These are phyloP conservation scores for Megalonaias nervosa DNA, from an alignment of 1,140 invertebrate species.

Conservation along the genomic window DNA sequence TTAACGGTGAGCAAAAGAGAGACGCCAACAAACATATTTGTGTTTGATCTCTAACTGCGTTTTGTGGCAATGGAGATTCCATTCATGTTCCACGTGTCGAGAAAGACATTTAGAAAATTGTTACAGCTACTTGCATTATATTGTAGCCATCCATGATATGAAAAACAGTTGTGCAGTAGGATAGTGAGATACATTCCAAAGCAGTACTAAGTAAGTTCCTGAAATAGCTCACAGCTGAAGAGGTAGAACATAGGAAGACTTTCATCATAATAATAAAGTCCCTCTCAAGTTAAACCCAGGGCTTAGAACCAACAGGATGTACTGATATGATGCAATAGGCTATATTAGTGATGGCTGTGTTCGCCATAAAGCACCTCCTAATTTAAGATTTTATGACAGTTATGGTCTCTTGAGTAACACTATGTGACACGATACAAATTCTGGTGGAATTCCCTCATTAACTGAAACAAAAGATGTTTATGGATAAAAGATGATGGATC, in stretches of 20 bases:
- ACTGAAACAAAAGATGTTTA: conserved; percentile 10
- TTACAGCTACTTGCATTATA: not conserved
- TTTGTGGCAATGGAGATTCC: conserved; percentile 16
- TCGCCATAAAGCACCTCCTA: conserved; percentile 14
- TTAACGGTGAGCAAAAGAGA: too few species aligned
- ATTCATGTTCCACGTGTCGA: not conserved
- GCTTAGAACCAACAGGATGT: conserved; percentile 27
- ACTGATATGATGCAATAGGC: conserved; percentile 34
- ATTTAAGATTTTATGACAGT: conserved; percentile 13
- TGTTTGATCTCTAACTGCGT: conserved; percentile 9
- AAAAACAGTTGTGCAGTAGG: conserved; percentile 5
- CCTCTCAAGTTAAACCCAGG: conserved; percentile 24
- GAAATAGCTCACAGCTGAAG: conserved; percentile 36
- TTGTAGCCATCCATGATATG: conserved; percentile 36
- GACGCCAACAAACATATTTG: conserved; percentile 15
- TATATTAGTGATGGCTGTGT: conserved; percentile 27
- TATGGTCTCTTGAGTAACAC: conserved; percentile 30
- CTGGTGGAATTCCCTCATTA: conserved; percentile 10
- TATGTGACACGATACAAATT: conserved; percentile 19
- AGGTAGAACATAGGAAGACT: conserved; percentile 25
- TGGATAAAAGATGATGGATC: conserved; percentile 11
- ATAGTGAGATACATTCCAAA: conserved; percentile 31
- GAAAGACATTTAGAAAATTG: not conserved
- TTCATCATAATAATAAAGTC: conserved; percentile 33
- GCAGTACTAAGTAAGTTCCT: conserved; percentile 17